phyloP scores from a whole-genome alignment of 2,888 invertebrate species.

The Anaspis maculata region DNA sequence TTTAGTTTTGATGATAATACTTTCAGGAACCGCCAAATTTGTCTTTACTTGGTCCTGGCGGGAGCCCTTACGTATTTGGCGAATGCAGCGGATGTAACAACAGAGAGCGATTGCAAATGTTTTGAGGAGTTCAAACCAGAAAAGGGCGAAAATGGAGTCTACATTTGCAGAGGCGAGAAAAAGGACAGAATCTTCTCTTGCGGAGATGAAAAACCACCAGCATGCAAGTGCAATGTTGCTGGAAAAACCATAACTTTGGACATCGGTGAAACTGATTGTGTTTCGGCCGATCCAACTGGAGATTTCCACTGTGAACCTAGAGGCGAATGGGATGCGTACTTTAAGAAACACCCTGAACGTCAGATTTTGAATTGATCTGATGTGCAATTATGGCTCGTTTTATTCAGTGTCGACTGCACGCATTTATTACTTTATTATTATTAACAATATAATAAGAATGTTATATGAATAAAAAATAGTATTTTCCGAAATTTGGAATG shows the following conservation, averaged over 20 bases:
- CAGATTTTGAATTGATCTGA: too few relatives aligned
- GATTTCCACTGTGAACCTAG: too few relatives aligned
- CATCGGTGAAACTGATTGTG: slow-evolving; percentile 12
- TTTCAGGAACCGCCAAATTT: background rate
- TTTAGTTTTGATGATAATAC: too few relatives aligned
- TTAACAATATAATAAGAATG: too few relatives aligned
- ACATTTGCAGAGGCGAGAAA: slow-evolving; percentile 21
- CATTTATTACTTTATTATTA: too few relatives aligned
- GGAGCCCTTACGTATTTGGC: background rate
- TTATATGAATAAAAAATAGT: too few relatives aligned
- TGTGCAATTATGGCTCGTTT: too few relatives aligned
- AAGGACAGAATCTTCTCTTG: slow-evolving; percentile 22
- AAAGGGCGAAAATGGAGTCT: slow-evolving; percentile 10
- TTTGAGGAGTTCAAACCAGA: slow-evolving; percentile 26
- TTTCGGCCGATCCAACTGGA: slow-evolving; percentile 1
- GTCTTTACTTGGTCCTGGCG: background rate
- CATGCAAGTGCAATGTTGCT: slow-evolving; percentile 10
- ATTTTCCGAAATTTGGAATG: too few relatives aligned
- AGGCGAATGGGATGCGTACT: slow-evolving; percentile 3
- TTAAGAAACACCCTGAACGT: slow-evolving; percentile 2
- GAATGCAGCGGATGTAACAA: slow-evolving; percentile 8
- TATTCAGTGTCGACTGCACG: too few relatives aligned
- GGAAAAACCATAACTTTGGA: slow-evolving; percentile 7
- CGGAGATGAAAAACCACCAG: slow-evolving; percentile 24
- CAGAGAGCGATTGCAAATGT: slow-evolving; percentile 22